Percentiles rank a stretch among this genome's conserved stretches.
Conservation (phyloP, 2,888 invertebrate genomes). For the Andrena marginata region DNA sequence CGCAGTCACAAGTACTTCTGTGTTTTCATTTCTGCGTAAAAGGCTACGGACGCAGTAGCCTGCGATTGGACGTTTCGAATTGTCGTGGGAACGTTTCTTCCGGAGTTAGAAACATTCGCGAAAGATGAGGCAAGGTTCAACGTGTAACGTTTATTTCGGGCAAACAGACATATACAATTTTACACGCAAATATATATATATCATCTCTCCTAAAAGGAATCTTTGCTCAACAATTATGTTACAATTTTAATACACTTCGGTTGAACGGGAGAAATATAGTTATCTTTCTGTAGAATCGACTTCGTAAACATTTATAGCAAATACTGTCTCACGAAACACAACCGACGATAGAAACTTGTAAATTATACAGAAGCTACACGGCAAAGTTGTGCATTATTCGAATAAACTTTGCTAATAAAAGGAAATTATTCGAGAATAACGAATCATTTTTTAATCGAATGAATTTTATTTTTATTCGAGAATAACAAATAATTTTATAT, state of each 20-base stretch:
- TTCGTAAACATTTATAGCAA: slow-evolving; percentile 13
- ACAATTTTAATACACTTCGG: slow-evolving; percentile 32
- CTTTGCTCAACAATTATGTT: slow-evolving; percentile 48
- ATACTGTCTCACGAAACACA: slow-evolving; percentile 19
- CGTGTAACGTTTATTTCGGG: slow-evolving; percentile 55
- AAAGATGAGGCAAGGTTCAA: slow-evolving; percentile 33
- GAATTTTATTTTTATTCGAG: too few relatives aligned
- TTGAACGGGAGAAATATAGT: slow-evolving; percentile 24
- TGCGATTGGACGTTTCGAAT: neutral
- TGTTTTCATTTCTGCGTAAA: neutral
- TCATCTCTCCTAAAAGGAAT: slow-evolving; percentile 41
- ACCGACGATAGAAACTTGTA: slow-evolving; percentile 13
- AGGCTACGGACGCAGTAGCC: neutral
- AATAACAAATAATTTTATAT: too few relatives aligned
- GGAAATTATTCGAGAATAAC: too few relatives aligned
- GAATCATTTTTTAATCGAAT: too few relatives aligned
- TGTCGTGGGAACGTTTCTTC: too few relatives aligned
- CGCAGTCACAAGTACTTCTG: too few relatives aligned
- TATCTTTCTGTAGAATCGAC: neutral
- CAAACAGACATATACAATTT: slow-evolving; percentile 51
- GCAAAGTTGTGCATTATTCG: neutral
- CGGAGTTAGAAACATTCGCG: neutral
- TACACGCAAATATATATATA: slow-evolving; percentile 54
- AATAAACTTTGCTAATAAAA: too few relatives aligned
- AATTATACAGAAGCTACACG: slow-evolving; percentile 17